Conservation (phyloP, 2,113 vertebrate genomes). For the Clupea harengus region DNA sequence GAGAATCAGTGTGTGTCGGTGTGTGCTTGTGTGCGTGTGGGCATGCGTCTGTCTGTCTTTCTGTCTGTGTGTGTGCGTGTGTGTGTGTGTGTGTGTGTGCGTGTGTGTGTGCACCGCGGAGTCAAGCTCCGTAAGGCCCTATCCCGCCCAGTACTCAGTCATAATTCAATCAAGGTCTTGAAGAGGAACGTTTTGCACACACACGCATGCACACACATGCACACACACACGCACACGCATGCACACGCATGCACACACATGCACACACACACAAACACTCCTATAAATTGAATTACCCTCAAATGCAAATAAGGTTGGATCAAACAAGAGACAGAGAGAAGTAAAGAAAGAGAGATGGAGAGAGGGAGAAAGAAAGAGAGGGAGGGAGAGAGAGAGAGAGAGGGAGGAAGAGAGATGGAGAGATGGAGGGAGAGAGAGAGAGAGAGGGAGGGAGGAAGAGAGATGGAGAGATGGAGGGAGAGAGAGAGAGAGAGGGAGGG, state of each 20-base stretch:
- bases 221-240: constrained; percentile 18
- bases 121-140: constrained; percentile 41
- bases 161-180: constrained; percentile 28
- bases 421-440: neutral
- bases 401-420: neutral
- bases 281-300: neutral
- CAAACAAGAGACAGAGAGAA: neutral
- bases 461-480: neutral
- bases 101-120: neutral
- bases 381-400: neutral
- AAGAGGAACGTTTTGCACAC: constrained; percentile 49
- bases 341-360: neutral
- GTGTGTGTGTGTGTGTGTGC: no score
- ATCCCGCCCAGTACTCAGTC: neutral
- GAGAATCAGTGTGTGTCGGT: neutral
- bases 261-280: neutral
- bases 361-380: neutral
- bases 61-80: no score
- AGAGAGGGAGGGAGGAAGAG: neutral
- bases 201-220: no score
- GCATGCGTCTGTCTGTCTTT: no score
- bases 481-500: neutral
- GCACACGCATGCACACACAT: neutral
- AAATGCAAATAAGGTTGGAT: neutral
- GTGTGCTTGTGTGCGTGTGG: no score